Conservation (phyloP, 2,797 vertebrate species). For the Molossus molossus region DNA sequence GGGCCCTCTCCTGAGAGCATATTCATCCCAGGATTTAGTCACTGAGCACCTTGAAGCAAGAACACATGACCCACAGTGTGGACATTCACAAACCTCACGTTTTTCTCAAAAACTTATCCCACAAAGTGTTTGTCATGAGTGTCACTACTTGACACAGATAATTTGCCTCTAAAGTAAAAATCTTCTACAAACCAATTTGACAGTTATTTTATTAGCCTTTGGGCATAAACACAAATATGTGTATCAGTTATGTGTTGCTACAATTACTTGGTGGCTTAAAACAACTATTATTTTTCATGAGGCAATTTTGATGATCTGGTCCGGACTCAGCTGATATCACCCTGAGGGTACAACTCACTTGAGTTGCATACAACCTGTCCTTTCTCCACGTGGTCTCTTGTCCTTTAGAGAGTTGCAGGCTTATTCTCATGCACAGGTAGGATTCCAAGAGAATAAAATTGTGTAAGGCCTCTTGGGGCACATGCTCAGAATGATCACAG, state of each 20-base stretch:
- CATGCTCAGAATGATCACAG: neutral
- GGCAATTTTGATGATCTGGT: neutral
- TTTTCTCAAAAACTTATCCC: neutral
- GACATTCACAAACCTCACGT: neutral
- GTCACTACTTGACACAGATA: neutral
- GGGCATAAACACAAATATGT: neutral
- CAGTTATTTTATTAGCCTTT: neutral
- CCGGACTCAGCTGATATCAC: neutral
- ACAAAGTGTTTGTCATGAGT: neutral
- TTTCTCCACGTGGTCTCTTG: neutral
- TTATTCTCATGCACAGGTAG: neutral
- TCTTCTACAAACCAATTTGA: neutral
- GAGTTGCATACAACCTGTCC: neutral
- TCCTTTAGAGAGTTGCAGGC: neutral
- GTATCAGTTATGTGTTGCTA: neutral
- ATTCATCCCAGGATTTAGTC: neutral
- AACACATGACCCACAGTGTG: neutral
- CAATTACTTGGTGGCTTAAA: neutral
- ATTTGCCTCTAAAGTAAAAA: slow-evolving; percentile 62
- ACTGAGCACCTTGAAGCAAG: neutral
- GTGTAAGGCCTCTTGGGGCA: neutral
- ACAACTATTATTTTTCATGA: neutral
- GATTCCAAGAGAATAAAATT: neutral
- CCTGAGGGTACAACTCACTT: neutral
- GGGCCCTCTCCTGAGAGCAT: neutral